A percentile compares a stretch with the other conserved stretches of the same genome.
These are phyloP conservation scores for Dendrocincla fuliginosa DNA, from an alignment of 2,797 vertebrate genomes.

Conservation along the genomic window DNA sequence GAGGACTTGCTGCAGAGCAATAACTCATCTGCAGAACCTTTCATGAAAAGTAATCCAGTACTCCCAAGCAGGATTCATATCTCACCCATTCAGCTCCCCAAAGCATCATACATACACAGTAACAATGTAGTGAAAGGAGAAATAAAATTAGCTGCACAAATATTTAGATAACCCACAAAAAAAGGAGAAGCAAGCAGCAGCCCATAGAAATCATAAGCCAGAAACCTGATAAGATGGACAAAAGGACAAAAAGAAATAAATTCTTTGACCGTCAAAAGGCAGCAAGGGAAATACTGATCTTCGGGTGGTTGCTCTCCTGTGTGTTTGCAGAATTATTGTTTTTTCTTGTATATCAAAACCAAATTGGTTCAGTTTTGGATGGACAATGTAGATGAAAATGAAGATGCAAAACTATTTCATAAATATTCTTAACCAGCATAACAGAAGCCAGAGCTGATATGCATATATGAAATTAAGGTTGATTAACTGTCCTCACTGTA, in stretches of 20 bases:
- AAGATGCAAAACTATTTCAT: background rate
- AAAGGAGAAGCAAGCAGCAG: background rate
- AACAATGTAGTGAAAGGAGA: background rate
- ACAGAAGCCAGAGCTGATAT: background rate
- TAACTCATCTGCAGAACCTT: slow-evolving; percentile 32
- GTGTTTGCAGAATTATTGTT: background rate
- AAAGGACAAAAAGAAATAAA: background rate
- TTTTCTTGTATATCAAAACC: background rate
- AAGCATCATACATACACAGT: background rate
- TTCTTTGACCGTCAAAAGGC: background rate
- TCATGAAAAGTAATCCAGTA: background rate
- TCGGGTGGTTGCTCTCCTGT: background rate
- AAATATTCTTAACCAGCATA: background rate
- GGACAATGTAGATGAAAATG: background rate
- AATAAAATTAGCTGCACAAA: slow-evolving; percentile 12
- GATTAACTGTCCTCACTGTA: background rate
- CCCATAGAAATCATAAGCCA: background rate
- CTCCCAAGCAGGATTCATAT: background rate
- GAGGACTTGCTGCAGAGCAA: background rate
- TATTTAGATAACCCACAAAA: background rate
- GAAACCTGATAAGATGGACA: background rate
- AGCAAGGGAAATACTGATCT: background rate
- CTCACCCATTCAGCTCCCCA: background rate
- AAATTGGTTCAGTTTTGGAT: background rate
- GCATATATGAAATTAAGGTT: background rate